These are phyloP conservation scores for Phoebastria nigripes DNA, from an alignment of 2,797 vertebrate species.

Conservation along the genomic window DNA sequence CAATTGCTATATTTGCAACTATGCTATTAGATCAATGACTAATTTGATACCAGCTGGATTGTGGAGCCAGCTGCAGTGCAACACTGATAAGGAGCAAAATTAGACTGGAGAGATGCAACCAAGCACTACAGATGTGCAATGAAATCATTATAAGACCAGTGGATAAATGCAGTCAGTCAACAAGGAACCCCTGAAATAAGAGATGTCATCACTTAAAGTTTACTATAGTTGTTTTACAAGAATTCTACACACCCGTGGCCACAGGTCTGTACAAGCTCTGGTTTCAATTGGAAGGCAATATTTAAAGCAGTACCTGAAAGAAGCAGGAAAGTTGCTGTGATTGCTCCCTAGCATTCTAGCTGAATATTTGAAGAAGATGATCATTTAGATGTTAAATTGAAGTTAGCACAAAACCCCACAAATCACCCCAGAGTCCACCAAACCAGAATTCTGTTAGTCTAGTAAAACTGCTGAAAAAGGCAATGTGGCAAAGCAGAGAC, in stretches of 20 bases:
- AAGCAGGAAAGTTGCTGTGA: neutral
- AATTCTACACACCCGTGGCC: neutral
- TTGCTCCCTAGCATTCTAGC: neutral
- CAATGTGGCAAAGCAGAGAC: neutral
- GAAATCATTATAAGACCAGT: slow-evolving; percentile 44
- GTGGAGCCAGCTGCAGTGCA: slow-evolving; percentile 60
- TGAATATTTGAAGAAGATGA: neutral
- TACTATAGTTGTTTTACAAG: neutral
- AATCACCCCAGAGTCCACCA: neutral
- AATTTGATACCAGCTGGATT: slow-evolving; percentile 66
- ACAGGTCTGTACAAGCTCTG: neutral
- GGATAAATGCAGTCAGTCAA: slow-evolving; percentile 1
- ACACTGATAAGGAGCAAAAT: slow-evolving; percentile 56
- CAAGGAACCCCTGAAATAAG: slow-evolving; percentile 1
- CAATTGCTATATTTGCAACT: slow-evolving; percentile 61
- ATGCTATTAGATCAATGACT: slow-evolving; percentile 65
- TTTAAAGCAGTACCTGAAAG: neutral
- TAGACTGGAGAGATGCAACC: slow-evolving; percentile 54
- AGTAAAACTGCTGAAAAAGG: neutral
- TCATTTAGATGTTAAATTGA: neutral
- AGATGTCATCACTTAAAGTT: neutral
- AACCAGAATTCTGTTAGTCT: neutral
- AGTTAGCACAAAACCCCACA: neutral
- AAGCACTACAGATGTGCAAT: slow-evolving; percentile 47
- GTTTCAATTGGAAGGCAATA: neutral